Percentiles rank a stretch among this genome's conserved stretches.
Evolutionary conservation across 2,888 invertebrate genomes (phyloP).

Genomic region (Phania funesta): DNA sequence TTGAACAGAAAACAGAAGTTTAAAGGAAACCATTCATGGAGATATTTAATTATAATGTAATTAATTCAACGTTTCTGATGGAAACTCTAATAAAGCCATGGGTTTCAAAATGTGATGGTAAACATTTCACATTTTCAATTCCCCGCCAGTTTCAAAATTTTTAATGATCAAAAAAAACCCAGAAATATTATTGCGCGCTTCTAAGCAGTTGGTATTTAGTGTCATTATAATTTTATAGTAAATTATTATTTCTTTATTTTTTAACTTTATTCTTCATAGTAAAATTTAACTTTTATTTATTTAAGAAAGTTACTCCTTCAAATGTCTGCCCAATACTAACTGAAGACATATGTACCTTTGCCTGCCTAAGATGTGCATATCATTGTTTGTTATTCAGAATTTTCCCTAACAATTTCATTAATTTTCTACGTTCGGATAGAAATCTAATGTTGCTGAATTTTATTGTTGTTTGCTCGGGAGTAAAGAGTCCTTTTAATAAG

Average conservation of each 20-base stretch:
- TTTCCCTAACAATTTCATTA: slow-evolving; percentile 56
- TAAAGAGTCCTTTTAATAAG: slow-evolving; percentile 22
- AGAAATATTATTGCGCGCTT: too few relatives aligned
- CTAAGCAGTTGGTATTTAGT: too few relatives aligned
- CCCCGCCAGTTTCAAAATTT: too few relatives aligned
- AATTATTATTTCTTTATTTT: too few relatives aligned
- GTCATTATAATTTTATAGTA: too few relatives aligned
- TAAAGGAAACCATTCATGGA: neutral
- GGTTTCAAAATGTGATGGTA: too few relatives aligned
- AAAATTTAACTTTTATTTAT: too few relatives aligned
- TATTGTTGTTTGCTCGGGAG: slow-evolving; percentile 13
- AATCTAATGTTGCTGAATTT: slow-evolving; percentile 43
- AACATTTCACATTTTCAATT: too few relatives aligned
- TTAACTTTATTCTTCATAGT: too few relatives aligned
- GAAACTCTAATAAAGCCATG: too few relatives aligned
- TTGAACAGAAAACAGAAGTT: neutral
- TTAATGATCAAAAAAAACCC: too few relatives aligned
- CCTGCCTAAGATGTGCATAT: neutral
- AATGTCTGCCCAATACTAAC: neutral
- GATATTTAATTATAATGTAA: neutral
- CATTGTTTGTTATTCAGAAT: slow-evolving; percentile 4
- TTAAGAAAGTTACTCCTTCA: neutral
- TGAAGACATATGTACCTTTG: neutral
- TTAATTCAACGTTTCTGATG: too few relatives aligned
- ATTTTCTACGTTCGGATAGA: slow-evolving; percentile 39